Conservation (phyloP, 1,140 invertebrate species). For the Drosophila prosaltans region DNA sequence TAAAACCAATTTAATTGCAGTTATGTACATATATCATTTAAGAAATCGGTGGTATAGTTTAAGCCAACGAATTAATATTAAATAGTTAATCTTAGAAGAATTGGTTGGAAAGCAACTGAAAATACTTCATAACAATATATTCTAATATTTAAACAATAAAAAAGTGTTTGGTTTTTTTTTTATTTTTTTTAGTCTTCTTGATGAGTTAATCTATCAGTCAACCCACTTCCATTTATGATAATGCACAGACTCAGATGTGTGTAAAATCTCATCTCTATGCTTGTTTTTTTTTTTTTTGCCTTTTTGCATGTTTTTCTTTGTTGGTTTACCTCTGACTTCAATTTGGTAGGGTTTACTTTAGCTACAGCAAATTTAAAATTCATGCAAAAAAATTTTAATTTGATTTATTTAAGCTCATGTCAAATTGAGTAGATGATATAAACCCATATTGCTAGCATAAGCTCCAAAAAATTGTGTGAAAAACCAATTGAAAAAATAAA, state of each 20-base stretch:
- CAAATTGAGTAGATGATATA: conserved; percentile 8
- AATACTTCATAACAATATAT: too few relatives aligned
- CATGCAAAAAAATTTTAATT: conserved; percentile 4
- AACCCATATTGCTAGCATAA: conserved; percentile 2
- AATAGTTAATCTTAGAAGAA: too few relatives aligned
- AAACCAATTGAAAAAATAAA: neutral
- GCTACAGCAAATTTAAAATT: conserved; percentile 10
- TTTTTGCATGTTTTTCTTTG: conserved; percentile 1
- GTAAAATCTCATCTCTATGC: conserved; percentile 4
- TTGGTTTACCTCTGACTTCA: conserved; percentile 7
- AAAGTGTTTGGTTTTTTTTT: too few relatives aligned
- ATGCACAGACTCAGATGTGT: conserved; percentile 4
- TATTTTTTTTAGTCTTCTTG: too few relatives aligned
- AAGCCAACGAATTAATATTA: too few relatives aligned
- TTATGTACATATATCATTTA: too few relatives aligned
- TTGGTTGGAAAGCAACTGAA: too few relatives aligned
- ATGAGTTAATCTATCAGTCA: neutral
- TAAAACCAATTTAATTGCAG: too few relatives aligned
- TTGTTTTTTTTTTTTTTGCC: neutral
- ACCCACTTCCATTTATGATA: conserved; percentile 6
- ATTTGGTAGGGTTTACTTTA: conserved; percentile 14
- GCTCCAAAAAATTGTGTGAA: conserved; percentile 6
- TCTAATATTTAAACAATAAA: too few relatives aligned
- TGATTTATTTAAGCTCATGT: conserved; percentile 14
- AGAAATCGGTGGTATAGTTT: too few relatives aligned